phyloP scores from a whole-genome alignment of 2,113 vertebrate genomes.

The Drymodes brunneopygia region DNA sequence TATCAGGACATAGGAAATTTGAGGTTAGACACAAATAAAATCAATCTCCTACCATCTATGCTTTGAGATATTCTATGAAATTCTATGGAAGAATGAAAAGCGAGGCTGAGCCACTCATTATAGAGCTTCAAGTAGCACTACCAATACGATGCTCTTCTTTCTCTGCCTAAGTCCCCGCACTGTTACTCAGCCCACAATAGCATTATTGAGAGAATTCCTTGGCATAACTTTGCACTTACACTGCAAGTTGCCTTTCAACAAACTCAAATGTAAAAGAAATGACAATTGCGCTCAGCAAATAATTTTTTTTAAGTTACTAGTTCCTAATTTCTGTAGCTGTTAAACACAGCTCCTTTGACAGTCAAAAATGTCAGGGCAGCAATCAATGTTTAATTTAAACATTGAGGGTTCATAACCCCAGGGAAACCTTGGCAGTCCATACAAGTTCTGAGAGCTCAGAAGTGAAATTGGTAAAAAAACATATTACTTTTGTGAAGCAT shows the following conservation, averaged over 20 bases:
- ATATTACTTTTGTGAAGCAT: not conserved
- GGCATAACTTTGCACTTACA: not conserved
- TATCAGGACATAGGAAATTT: not conserved
- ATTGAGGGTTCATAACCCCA: not conserved
- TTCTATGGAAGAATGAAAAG: not conserved
- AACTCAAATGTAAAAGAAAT: not conserved
- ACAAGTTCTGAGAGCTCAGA: not conserved
- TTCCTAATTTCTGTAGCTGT: not conserved
- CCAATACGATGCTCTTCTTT: not conserved
- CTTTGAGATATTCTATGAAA: not conserved
- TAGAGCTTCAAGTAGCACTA: not conserved
- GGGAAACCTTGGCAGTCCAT: not conserved
- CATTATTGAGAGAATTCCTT: not conserved
- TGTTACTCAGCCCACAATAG: not conserved
- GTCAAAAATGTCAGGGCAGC: not conserved
- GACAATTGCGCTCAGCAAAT: not conserved
- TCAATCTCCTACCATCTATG: not conserved
- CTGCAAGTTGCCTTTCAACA: not conserved
- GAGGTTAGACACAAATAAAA: not conserved
- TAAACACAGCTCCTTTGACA: not conserved
- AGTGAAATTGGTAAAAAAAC: not conserved
- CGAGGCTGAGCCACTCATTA: not conserved
- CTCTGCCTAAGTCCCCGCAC: not conserved
- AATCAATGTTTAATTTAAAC: not conserved
- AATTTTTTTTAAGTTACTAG: not conserved